Evolutionary conservation across 2,888 invertebrate species (phyloP), one percentile per base, ranked within the genome.

Genomic region (Hesperia comma): DNA sequence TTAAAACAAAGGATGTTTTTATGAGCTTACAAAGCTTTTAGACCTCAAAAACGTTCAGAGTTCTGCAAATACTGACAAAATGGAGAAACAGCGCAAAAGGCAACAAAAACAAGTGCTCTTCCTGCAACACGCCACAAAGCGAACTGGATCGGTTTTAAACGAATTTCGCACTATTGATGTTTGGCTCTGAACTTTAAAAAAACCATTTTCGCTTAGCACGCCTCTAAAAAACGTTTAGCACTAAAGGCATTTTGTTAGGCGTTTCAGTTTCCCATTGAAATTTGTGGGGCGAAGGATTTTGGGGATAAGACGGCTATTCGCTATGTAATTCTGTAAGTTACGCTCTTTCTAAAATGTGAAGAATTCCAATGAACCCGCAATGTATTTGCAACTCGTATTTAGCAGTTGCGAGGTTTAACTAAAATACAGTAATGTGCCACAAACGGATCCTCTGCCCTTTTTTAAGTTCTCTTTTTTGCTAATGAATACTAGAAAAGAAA

Each of bases 81-180:
- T 46, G 26, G 57, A 17, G 19, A 15, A 57, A 51, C 63, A 57
- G 51, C 26, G 26, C 40, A 40, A 51, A 49, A 49, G 57, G 51
- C 57, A 57, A 32, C 51, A 63, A 57, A 63, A 64, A 64, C 57
- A 64, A 41, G 26, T 26, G n/a, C 40, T 51, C 43, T 46, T 46
- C 37, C 37, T 37, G 54, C 55, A 61, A 60, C n/a, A 37, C 43
- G 46, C 33, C 17, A 49, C 56, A 63, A 63, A 63, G 63, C 63
- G 63, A 49, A 56, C 55, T 49, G 33, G 46, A 63, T 63, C 56
- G 56, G 55, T 56, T 63, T 63, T 46, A 43, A 62, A 62, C 53
- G 62, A 62, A 62, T 54, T 62, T 62, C 32, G 37, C 43, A 63
- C 56, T 63, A 63, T 63, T 63, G 55, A 49, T 56, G 37, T 63